Evolutionary conservation across 2,888 invertebrate genomes (phyloP).

Genomic region (Mesorhabditis spiculigera): DNA sequence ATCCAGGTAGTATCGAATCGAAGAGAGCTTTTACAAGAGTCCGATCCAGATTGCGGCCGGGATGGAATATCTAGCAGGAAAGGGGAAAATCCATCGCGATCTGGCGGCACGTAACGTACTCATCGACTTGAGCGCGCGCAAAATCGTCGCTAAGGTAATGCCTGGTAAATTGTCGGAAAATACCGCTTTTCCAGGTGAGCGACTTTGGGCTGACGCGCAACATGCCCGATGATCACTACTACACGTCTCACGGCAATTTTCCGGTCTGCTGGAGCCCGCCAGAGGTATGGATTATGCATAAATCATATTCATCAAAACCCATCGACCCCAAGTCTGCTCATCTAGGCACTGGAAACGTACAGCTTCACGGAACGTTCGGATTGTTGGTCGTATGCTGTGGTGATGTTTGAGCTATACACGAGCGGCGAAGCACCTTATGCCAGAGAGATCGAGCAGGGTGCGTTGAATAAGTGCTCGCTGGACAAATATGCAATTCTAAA

Average conservation of each 20-base stretch:
- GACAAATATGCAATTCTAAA: background rate
- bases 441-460: background rate
- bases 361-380: background rate
- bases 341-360: background rate
- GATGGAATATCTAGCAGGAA: background rate
- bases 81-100: background rate
- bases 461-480: background rate
- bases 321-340: background rate
- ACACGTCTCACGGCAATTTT: background rate
- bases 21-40: too few relatives aligned
- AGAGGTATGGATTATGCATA: background rate
- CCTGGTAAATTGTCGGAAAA: background rate
- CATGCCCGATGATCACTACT: background rate
- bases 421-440: background rate
- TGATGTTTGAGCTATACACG: slow-evolving; percentile 2
- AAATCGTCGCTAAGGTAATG: background rate
- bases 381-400: background rate
- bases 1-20: background rate
- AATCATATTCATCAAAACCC: background rate
- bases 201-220: slow-evolving; percentile 2
- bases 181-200: background rate
- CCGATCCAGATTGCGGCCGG: background rate
- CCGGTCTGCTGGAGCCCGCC: slow-evolving; percentile 6
- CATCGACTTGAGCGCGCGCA: background rate
- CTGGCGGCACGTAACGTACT: background rate